Percentiles rank a stretch among this genome's conserved stretches.
Conservation (phyloP, 1,140 invertebrate genomes). For the Aphis craccivora region DNA sequence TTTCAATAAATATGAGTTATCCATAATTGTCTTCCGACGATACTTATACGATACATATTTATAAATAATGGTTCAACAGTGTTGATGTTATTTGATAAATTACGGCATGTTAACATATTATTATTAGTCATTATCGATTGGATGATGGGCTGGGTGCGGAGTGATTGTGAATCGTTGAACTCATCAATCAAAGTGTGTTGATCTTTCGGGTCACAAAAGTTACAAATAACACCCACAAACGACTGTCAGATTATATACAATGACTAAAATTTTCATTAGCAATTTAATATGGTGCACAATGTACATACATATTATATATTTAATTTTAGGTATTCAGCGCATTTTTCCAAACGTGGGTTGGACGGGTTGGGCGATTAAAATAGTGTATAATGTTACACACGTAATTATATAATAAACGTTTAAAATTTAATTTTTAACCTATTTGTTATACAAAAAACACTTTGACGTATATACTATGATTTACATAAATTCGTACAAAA, state of each 20-base stretch:
- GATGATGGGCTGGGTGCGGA: too few relatives aligned
- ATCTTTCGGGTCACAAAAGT: background rate
- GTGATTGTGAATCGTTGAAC: background rate
- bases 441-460: too few relatives aligned
- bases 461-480: too few relatives aligned
- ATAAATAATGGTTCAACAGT: background rate
- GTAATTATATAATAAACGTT: too few relatives aligned
- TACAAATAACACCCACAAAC: conserved; percentile 2
- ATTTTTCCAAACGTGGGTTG: too few relatives aligned
- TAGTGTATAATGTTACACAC: too few relatives aligned
- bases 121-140: background rate
- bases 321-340: too few relatives aligned
- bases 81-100: background rate
- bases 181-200: background rate
- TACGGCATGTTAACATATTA: background rate
- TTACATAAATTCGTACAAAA: too few relatives aligned
- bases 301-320: background rate
- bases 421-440: too few relatives aligned
- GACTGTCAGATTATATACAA: background rate
- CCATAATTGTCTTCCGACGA: background rate
- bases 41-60: background rate
- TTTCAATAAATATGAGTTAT: background rate
- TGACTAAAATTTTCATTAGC: background rate
- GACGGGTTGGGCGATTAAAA: too few relatives aligned
- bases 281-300: background rate